Base-by-base conservation (phyloP, 1,140 invertebrate genomes). In the Tenebrio molitor region DNA sequence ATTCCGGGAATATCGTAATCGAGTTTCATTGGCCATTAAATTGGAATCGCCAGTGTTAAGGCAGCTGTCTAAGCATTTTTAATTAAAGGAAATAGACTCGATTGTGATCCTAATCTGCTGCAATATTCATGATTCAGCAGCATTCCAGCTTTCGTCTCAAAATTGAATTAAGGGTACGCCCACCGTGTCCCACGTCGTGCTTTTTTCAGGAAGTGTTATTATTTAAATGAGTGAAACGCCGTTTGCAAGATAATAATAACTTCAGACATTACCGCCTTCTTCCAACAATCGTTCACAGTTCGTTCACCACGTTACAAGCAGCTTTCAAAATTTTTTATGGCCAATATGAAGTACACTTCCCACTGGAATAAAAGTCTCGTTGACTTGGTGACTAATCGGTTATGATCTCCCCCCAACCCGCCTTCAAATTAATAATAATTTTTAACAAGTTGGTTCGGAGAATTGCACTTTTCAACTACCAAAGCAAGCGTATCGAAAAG, bases 141-240 rank as follows among this genome's bases (percentile, higher is more conserved):
- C n/a, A 5, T 25, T 50, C 44, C 19, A 21, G 44, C 44, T 50
- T 50, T 17, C 17, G 44, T 7, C 44, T 50, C 1, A 17, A 21
- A 17, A 50, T 7, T 50, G 44, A 50, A 50, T 50, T 50, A 21
- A 50, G 14, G 7, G 7, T n/a, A 50, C 44, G 44, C 44, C 44
- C 19, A 50, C 44, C 16, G 10, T 21, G 44, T 17, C 44, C 44
- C n/a, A n/a, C n/a, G n/a, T 19, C 19, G 44, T 14, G 23, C 16
- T 12, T 50, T 50, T 50, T 50, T 50, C 44, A 50, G 44, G 44
- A 50, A 50, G 44, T 50, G 44, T 17, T 17, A 50, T 50, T 50
- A 50, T 50, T 50, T 50, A 50, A 50, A 50, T 50, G 15, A 50
- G 44, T 19, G 17, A 50, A 50, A 21, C 23, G 44, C 16, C 15